Base-by-base conservation (phyloP, 2,888 invertebrate species). In the Danaus chrysippus region DNA sequence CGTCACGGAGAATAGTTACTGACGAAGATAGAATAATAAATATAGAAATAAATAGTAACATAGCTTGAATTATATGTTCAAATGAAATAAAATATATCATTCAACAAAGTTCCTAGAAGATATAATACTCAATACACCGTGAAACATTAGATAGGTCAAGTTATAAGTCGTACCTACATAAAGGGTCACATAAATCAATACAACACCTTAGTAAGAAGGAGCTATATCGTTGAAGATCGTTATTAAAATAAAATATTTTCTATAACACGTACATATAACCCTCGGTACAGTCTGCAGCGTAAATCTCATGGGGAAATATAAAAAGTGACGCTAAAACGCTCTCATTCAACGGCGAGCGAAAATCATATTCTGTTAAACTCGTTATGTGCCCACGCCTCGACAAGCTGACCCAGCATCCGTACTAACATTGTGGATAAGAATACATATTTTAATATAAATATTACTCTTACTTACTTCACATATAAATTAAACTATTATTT, bases 281-380 rank as follows among this genome's bases (percentile, higher is more conserved):
- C 78, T 76, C 71, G 76, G 70, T 77, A 79, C 87, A 87, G 87
- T 87, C 87, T 86, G 87, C 84, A 75, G 57, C 71, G 68, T 58
- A 67, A 72, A 61, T 76, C 84, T 78, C 83, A 61, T 64, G 86
- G 82, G 86, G 74, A 72, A 62, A 72, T 73, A 75, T 77, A 84
- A 87, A 88, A 87, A 87, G 83, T 82, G 87, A 77, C 84, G 84
- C 82, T 87, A 85, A 90, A 89, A 87, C 81, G 87, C 82, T 81
- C 88, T 83, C 86, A 82, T 82, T 81, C 83, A 73, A 66, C 76
- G 77, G 76, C 75, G 71, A 69, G 83, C 73, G 82, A 79, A 87
- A 91, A 90, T 90, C 90, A 90, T 91, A 91, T 91, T 91, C 87
- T 87, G 88, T 84, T 91, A 90, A 91, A 88, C 84, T 90, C 84